Evolutionary conservation across 2,113 vertebrate species (phyloP).

Genomic region (Equus przewalskii): DNA sequence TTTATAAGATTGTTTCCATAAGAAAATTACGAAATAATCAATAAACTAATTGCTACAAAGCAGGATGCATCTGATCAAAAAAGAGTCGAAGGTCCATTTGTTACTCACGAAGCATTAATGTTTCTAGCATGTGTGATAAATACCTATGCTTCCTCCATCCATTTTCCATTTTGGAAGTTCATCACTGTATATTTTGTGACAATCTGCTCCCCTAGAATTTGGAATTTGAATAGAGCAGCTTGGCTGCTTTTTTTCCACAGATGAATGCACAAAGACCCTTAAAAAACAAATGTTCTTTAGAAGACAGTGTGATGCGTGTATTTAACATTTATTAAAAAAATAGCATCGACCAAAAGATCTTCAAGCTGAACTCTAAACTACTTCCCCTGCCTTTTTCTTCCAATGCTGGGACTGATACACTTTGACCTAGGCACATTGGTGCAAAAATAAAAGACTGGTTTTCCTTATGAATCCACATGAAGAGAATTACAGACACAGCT

Average conservation of each 20-base stretch:
- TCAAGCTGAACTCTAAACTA: not conserved
- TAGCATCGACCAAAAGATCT: not conserved
- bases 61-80: not conserved
- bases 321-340: conserved; percentile 43
- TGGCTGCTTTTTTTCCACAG: not conserved
- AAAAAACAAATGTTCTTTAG: conserved; percentile 66
- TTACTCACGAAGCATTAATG: not conserved
- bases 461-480: not conserved
- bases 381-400: not conserved
- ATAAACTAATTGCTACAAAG: not conserved
- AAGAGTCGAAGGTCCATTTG: not conserved
- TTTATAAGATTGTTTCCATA: conserved; percentile 28
- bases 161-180: conserved; percentile 4
- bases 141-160: not conserved
- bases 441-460: conserved; percentile 30
- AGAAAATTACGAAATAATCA: conserved; percentile 44
- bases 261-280: conserved; percentile 45
- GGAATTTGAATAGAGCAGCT: conserved; percentile 63
- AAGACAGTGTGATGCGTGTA: not conserved
- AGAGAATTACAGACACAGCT: not conserved
- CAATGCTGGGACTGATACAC: not conserved
- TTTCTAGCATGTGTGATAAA: not conserved
- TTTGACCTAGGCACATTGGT: not conserved
- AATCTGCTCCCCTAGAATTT: conserved; percentile 65
- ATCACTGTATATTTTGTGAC: conserved; percentile 34